These are phyloP conservation scores for Crotalus helleri DNA, from an alignment of 2,113 vertebrate species.

Conservation along the genomic window DNA sequence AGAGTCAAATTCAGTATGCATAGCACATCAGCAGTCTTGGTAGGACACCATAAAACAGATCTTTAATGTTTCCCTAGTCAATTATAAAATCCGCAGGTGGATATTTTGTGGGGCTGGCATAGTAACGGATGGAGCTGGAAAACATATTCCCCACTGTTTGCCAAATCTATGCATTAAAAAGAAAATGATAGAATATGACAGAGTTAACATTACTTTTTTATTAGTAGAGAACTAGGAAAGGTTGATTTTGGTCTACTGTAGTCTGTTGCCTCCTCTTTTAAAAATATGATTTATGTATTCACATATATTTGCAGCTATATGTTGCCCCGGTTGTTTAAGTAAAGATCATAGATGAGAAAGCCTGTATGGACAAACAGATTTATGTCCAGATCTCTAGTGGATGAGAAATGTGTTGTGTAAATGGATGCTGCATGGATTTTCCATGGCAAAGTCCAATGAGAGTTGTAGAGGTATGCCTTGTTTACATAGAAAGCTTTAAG, in stretches of 20 bases:
- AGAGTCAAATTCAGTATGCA: not conserved
- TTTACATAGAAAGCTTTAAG: not conserved
- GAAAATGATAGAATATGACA: not conserved
- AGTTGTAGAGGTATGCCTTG: not conserved
- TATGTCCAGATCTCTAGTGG: not conserved
- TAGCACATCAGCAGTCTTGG: not conserved
- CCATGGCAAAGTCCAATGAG: not conserved
- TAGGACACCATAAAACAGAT: not conserved
- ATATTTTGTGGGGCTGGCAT: not conserved
- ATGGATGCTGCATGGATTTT: not conserved
- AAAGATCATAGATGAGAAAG: not conserved
- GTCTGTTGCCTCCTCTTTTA: not conserved
- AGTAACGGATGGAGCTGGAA: not conserved
- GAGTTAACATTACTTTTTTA: not conserved
- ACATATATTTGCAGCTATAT: not conserved
- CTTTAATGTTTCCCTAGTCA: not conserved
- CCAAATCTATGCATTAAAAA: not conserved
- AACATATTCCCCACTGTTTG: not conserved
- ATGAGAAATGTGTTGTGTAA: not conserved
- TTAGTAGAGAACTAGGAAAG: not conserved
- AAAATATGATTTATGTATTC: not conserved
- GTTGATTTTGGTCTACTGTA: not conserved
- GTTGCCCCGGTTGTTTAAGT: not conserved
- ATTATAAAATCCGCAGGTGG: not conserved
- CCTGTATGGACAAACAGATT: not conserved